Percentiles rank a stretch among this genome's conserved stretches.
Evolutionary conservation across 1,140 invertebrate genomes (phyloP).

Genomic region (Psilanteris sp.): DNA sequence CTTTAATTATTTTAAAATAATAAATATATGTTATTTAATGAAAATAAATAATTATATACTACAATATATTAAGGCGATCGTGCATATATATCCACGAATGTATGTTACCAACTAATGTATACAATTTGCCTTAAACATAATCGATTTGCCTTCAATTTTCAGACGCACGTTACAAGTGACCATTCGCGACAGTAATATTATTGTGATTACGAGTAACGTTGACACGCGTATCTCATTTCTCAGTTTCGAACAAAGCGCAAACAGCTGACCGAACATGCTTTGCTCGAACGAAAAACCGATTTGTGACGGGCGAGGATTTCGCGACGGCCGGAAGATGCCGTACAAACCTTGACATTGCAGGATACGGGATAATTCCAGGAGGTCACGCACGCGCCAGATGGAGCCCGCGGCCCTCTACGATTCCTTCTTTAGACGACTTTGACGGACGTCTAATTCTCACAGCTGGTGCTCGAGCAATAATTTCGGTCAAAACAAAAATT

Average conservation of each 20-base stretch:
- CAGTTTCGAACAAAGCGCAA: conserved; percentile 36
- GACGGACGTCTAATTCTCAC: conserved; percentile 62
- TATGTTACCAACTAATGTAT: too few relatives aligned
- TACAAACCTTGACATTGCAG: conserved; percentile 67
- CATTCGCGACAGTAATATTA: conserved; percentile 23
- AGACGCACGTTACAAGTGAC: not conserved
- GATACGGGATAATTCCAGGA: conserved; percentile 74
- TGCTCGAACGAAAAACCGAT: conserved; percentile 8
- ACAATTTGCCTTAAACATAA: too few relatives aligned
- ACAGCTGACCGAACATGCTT: conserved; percentile 48
- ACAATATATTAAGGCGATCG: too few relatives aligned
- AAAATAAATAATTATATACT: too few relatives aligned
- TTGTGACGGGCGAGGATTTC: conserved; percentile 62
- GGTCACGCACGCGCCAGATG: conserved; percentile 80
- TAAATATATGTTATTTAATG: too few relatives aligned
- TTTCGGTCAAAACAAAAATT: conserved; percentile 34
- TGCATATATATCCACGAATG: too few relatives aligned
- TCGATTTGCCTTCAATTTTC: conserved; percentile 1
- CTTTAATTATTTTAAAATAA: too few relatives aligned
- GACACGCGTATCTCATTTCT: conserved; percentile 8
- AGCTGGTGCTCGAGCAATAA: conserved; percentile 69
- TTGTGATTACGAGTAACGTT: conserved; percentile 20
- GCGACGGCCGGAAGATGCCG: conserved; percentile 58
- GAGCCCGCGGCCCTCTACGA: conserved; percentile 65
- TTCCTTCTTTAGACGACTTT: conserved; percentile 64